Conservation (phyloP, 53 echinoderm and acorn worm genomes). For the Luidia sarsii region DNA sequence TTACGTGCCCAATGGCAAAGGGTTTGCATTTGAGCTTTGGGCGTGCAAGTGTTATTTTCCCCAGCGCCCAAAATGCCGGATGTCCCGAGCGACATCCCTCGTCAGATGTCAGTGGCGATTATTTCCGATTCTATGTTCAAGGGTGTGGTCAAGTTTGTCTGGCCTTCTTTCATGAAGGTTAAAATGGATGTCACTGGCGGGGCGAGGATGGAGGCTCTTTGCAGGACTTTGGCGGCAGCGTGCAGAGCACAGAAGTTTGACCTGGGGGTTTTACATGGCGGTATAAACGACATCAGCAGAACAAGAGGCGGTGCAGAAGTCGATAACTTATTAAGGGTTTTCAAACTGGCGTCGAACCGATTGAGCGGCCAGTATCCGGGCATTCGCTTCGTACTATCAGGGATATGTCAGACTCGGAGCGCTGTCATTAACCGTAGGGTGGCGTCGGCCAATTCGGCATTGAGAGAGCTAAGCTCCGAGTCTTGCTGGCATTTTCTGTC, state of each 20-base stretch:
- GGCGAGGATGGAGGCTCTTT: constrained; percentile 10
- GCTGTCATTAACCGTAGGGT: background rate
- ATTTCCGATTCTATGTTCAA: constrained; percentile 13
- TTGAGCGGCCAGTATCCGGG: background rate
- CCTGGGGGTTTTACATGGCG: background rate
- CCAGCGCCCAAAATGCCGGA: too few relatives aligned
- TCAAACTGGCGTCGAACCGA: background rate
- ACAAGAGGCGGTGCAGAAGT: background rate
- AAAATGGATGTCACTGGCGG: constrained; percentile 5
- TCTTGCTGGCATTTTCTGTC: constrained; percentile 10
- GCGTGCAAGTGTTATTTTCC: background rate
- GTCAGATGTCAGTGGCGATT: background rate
- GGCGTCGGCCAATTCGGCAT: background rate
- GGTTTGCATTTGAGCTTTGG: background rate
- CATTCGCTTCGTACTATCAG: background rate
- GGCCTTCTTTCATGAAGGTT: constrained; percentile 3
- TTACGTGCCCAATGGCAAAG: background rate
- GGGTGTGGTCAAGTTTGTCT: background rate
- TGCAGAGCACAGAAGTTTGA: background rate
- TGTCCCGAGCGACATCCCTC: too few relatives aligned
- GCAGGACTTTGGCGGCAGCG: background rate
- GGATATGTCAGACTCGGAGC: constrained; percentile 6
- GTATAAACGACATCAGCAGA: background rate
- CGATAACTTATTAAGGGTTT: background rate
- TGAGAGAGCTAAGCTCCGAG: background rate